Percentiles rank a stretch among this genome's conserved stretches.
phyloP scores from a whole-genome alignment of 2,888 invertebrate species.

The Arenicola marina region DNA sequence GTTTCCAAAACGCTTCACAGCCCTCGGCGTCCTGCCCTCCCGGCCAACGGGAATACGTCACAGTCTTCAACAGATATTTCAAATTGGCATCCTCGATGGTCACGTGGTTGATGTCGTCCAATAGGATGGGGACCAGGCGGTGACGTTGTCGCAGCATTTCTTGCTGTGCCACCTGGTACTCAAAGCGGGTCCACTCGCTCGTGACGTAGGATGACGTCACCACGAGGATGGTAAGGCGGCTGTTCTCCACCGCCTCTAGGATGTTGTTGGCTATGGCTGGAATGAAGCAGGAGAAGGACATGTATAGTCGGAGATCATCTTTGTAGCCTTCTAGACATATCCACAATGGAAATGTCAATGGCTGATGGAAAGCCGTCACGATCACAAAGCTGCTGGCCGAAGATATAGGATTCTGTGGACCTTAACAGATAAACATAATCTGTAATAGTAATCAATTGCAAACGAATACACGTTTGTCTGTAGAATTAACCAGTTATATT shows the following conservation, averaged over 20 bases:
- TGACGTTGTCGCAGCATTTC: conserved; percentile 48
- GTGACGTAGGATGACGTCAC: conserved; percentile 40
- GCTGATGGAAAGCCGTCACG: too few relatives aligned
- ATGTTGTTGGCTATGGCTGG: conserved; percentile 47
- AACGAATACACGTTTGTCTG: too few relatives aligned
- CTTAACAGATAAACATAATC: too few relatives aligned
- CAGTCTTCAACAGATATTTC: conserved; percentile 38
- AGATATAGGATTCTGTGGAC: too few relatives aligned
- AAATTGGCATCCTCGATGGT: conserved; percentile 37
- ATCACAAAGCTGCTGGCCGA: too few relatives aligned
- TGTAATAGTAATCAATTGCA: too few relatives aligned
- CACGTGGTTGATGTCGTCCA: conserved; percentile 35
- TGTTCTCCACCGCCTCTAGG: conserved; percentile 42
- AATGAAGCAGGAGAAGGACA: too few relatives aligned
- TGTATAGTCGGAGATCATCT: too few relatives aligned
- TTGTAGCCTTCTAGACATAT: too few relatives aligned
- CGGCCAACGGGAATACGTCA: conserved; percentile 44
- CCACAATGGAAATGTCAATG: too few relatives aligned
- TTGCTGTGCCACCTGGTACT: conserved; percentile 48
- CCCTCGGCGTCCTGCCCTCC: conserved; percentile 28
- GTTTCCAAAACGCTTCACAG: not conserved
- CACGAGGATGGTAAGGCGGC: conserved; percentile 42
- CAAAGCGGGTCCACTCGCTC: conserved; percentile 47
- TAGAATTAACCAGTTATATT: too few relatives aligned
- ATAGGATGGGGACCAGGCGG: conserved; percentile 44